Evolutionary conservation across 2,113 vertebrate genomes (phyloP).

Genomic region (Aldabrachelys gigantea): DNA sequence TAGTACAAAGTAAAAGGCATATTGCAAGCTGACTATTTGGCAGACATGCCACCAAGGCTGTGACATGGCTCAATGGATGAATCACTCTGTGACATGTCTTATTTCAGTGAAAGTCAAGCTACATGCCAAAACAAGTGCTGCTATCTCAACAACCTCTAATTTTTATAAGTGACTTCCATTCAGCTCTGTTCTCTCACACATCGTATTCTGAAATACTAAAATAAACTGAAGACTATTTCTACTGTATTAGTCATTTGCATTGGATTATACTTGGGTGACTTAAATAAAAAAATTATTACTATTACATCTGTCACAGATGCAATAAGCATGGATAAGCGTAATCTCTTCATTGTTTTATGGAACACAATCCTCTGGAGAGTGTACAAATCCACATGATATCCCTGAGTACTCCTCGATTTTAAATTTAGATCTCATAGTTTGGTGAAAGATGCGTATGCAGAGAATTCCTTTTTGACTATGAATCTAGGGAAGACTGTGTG

Average conservation of each 20-base stretch:
- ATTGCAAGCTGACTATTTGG: neutral
- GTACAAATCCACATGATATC: conserved; percentile 44
- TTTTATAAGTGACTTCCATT: neutral
- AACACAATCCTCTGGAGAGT: conserved; percentile 48
- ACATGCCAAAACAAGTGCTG: neutral
- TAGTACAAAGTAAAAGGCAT: neutral
- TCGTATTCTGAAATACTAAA: neutral
- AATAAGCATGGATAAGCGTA: conserved; percentile 53
- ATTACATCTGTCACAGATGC: conserved; percentile 60
- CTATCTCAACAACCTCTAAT: neutral
- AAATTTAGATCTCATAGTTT: neutral
- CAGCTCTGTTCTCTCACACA: neutral
- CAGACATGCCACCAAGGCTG: neutral
- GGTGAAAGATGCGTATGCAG: neutral
- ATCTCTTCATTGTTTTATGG: conserved; percentile 66
- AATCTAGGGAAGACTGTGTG: neutral
- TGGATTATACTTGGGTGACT: conserved; percentile 31
- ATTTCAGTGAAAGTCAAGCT: neutral
- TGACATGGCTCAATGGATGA: neutral
- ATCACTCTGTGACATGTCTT: accelerated
- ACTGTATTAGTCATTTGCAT: conserved; percentile 25
- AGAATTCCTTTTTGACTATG: neutral
- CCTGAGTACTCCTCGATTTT: conserved; percentile 19
- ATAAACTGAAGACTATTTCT: conserved; percentile 10
- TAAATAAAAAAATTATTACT: conserved; percentile 50